Evolutionary conservation across 2,113 vertebrate species (phyloP).

Genomic region (Pseudorectes ferrugineus): DNA sequence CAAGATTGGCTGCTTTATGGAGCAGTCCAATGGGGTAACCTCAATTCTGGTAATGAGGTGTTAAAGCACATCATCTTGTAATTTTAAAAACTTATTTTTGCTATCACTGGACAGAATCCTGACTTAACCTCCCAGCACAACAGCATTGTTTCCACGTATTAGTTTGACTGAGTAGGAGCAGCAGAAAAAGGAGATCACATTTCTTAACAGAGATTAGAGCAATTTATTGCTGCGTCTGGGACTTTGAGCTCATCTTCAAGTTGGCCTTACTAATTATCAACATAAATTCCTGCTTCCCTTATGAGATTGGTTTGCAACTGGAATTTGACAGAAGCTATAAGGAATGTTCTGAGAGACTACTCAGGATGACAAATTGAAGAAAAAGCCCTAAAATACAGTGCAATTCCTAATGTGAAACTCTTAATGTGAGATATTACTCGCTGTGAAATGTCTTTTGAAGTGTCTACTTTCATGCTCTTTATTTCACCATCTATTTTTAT

Average conservation of each 20-base stretch:
- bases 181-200: not conserved
- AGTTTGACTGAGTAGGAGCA: not conserved
- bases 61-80: not conserved
- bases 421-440: not conserved
- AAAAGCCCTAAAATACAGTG: not conserved
- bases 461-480: not conserved
- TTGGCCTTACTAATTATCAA: conserved; percentile 25
- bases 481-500: conserved; percentile 8
- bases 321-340: not conserved
- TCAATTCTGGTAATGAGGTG: not conserved
- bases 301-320: not conserved
- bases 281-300: not conserved
- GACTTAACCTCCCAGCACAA: not conserved
- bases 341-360: not conserved
- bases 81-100: not conserved
- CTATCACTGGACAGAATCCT: not conserved
- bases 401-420: not conserved
- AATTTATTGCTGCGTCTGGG: not conserved
- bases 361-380: not conserved
- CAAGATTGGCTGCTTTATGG: not conserved
- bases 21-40: not conserved
- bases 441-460: not conserved
- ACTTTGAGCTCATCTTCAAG: not conserved
- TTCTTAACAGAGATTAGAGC: not conserved
- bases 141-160: not conserved